Evolutionary conservation across 2,113 vertebrate species (phyloP).

Genomic region (Python bivittatus): DNA sequence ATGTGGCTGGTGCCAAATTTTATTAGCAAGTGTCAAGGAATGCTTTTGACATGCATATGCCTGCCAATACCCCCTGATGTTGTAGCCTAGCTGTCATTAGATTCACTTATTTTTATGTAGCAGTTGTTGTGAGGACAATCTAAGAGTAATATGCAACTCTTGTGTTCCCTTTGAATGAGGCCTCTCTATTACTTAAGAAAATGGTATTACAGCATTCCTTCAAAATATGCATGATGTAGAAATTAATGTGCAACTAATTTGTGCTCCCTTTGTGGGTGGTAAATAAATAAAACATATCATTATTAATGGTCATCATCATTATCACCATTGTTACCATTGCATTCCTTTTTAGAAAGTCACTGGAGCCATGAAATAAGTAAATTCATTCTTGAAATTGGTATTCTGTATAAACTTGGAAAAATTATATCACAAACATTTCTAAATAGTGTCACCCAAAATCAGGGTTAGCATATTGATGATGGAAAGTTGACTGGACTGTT

Average conservation of each 20-base stretch:
- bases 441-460: not conserved
- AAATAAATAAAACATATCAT: not conserved
- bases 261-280: not conserved
- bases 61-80: not conserved
- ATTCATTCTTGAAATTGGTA: conserved; percentile 6
- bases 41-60: not conserved
- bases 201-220: not conserved
- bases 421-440: not conserved
- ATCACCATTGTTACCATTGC: not conserved
- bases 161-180: not conserved
- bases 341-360: not conserved
- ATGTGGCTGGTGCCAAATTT: not conserved
- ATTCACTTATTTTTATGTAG: not conserved
- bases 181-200: not conserved
- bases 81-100: not conserved
- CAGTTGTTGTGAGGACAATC: not conserved
- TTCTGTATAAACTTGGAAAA: not conserved
- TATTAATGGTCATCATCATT: not conserved
- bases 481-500: not conserved
- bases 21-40: not conserved
- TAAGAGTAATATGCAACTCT: not conserved
- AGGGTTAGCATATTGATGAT: not conserved
- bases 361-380: not conserved
- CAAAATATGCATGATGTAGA: not conserved
- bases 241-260: not conserved